Base-by-base conservation (phyloP, 2,113 vertebrate species). In the Proteles cristata region DNA sequence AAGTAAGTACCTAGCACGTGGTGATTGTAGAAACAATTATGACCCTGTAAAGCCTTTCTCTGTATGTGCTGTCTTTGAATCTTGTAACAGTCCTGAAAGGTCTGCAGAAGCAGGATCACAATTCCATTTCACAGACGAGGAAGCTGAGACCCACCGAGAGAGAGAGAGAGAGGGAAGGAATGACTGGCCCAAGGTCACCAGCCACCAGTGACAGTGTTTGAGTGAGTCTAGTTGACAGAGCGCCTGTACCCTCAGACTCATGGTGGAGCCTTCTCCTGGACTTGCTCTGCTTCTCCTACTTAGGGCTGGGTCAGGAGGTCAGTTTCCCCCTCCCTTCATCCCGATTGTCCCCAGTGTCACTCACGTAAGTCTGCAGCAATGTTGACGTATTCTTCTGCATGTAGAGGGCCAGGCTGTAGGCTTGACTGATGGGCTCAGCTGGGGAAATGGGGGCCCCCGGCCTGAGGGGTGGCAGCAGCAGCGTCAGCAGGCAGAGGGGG, bases 301-400 rank as follows among this genome's bases (percentile, higher is more conserved):
- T 35, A 61, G 45, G 48, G 50, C 68, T 28, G 43, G 48, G 28
- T 79, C n/a, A 5, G 61, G 68, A 82, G 63, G 61, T 25, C 48
- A 81, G 15, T 8, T 2, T 7, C 55, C 77, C 10, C 53, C 55
- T 84, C 58, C 43, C 63, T n/a, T 23, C 7, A 0, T 4, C 10
- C 43, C 48, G 3, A 7, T 1, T 7, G 3, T 8, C 55, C 28
- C 35, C 55, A 4, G 45, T 5, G 14, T 77, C 73, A 97, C 98
- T 98, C 79, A 98, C 96, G 0, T 98, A 98, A 45, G 97, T 97
- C 89, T 97, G 96, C 35, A 98, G 79, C 55, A 98, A 88, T 0
- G 35, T 19, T 0, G 98, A 97, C 0, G 84, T 98, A 15, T 98
- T 97, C 87, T 74, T 94, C 84, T 98, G 97, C 98, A 98, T 97